These are phyloP conservation scores for Choristoneura rosaceana DNA, from an alignment of 2,888 invertebrate species.

Conservation along the genomic window DNA sequence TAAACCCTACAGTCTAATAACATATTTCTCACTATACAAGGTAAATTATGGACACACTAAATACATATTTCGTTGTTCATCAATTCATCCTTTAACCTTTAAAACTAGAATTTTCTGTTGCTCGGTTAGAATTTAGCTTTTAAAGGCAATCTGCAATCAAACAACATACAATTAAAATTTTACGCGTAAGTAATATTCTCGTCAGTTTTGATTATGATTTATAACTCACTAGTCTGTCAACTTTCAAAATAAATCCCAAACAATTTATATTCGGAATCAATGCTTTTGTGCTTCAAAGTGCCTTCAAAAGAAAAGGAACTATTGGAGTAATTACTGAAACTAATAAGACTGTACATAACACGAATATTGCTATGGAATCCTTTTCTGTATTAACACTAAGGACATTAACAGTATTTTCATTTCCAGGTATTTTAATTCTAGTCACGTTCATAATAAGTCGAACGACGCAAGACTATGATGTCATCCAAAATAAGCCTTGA, in stretches of 20 bases:
- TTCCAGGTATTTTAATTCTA: conserved; percentile 3
- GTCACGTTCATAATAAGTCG: background rate
- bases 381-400: background rate
- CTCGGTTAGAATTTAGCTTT: background rate
- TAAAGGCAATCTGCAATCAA: background rate
- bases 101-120: background rate
- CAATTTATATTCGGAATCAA: no score
- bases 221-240: background rate
- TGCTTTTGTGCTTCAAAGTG: no score
- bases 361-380: background rate
- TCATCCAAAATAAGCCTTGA: conserved; percentile 11
- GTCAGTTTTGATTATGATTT: background rate
- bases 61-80: background rate
- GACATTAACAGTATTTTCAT: background rate
- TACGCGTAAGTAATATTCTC: background rate
- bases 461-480: conserved; percentile 13
- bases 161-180: background rate
- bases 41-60: background rate
- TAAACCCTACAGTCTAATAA: background rate
- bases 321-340: background rate
- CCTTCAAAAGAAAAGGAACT: background rate
- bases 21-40: background rate
- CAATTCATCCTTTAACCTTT: background rate
- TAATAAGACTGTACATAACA: background rate
- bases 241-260: no score